phyloP scores from a whole-genome alignment of 2,888 invertebrate species.

The Elegia similella region DNA sequence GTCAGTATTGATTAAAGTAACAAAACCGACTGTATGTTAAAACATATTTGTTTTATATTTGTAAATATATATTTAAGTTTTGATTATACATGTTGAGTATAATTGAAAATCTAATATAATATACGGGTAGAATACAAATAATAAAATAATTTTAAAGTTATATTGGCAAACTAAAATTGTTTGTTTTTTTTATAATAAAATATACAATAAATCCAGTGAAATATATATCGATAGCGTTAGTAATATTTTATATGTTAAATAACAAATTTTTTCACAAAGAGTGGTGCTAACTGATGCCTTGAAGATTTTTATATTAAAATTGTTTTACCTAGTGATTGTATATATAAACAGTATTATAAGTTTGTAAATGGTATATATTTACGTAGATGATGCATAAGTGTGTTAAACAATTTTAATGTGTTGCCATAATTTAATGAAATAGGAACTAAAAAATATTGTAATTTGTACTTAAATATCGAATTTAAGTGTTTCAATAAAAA shows the following conservation, averaged over 20 bases:
- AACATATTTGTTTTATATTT: not conserved
- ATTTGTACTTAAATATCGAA: conserved; percentile 72
- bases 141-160: not conserved
- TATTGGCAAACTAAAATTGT: not conserved
- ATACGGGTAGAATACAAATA: conserved; percentile 9
- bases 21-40: not conserved
- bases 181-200: not conserved
- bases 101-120: not conserved
- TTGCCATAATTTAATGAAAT: conserved; percentile 55
- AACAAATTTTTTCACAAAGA: not conserved
- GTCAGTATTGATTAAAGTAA: no score
- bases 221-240: not conserved
- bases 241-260: not conserved
- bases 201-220: not conserved
- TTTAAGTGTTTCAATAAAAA: conserved; percentile 55
- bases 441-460: conserved; percentile 27
- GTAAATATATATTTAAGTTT: conserved; percentile 4
- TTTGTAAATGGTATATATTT: conserved; percentile 55
- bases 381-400: conserved; percentile 36
- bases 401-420: conserved; percentile 38
- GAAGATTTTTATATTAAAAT: not conserved
- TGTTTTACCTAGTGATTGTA: conserved; percentile 31
- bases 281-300: conserved; percentile 16
- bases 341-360: conserved; percentile 57
- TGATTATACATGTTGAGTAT: not conserved